phyloP scores from a whole-genome alignment of 2,888 invertebrate genomes.

The Pecten maximus region DNA sequence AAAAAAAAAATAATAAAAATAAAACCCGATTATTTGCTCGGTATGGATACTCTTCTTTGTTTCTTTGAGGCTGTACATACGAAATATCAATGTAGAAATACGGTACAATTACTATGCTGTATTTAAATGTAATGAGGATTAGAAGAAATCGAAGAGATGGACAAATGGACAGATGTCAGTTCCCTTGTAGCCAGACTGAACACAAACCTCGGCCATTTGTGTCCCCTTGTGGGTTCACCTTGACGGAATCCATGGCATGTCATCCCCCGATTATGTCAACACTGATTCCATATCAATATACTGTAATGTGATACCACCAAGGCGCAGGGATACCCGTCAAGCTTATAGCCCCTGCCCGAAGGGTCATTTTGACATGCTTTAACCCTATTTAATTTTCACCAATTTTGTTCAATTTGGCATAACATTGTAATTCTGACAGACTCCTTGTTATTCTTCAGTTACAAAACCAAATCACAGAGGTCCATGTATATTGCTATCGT shows the following conservation, averaged over 20 bases:
- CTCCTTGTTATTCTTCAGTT: not conserved
- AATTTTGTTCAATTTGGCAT: slow-evolving; percentile 29
- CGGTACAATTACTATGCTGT: not conserved
- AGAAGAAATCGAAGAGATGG: not conserved
- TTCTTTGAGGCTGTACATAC: too few relatives aligned
- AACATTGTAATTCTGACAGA: slow-evolving; percentile 15
- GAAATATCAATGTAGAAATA: too few relatives aligned
- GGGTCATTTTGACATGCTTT: slow-evolving; percentile 13
- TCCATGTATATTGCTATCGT: not conserved
- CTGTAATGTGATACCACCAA: not conserved
- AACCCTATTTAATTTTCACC: slow-evolving; percentile 33
- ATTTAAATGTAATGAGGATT: not conserved
- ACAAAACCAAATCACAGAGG: not conserved
- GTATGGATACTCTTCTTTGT: too few relatives aligned
- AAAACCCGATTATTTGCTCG: too few relatives aligned
- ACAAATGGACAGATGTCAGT: not conserved
- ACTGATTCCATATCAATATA: not conserved
- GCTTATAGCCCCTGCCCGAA: not conserved
- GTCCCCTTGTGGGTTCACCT: not conserved
- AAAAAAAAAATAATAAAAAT: too few relatives aligned
- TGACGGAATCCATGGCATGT: not conserved
- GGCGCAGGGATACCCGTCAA: not conserved
- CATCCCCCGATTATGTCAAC: not conserved
- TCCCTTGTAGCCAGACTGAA: not conserved
- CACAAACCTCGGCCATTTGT: not conserved